These are phyloP conservation scores for Leucophenga maculata DNA, from an alignment of 2,888 invertebrate species.

Conservation along the genomic window DNA sequence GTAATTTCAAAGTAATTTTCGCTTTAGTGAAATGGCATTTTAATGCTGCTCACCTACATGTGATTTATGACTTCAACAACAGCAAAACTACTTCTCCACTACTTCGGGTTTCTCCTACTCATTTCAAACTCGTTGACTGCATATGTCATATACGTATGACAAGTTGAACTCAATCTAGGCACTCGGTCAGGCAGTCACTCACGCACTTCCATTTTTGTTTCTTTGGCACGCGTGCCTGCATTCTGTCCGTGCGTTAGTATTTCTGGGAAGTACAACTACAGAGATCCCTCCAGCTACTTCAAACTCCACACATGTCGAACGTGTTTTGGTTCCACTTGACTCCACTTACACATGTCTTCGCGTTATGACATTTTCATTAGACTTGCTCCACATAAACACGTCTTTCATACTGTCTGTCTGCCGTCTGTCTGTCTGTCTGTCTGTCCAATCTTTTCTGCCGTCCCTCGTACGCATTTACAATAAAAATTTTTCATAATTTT, in stretches of 20 bases:
- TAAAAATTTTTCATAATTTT: conserved; percentile 63
- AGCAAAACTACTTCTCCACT: not conserved
- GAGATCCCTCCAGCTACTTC: conserved; percentile 24
- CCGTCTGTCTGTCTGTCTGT: conserved; percentile 34
- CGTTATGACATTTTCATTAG: conserved; percentile 60
- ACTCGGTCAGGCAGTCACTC: not conserved
- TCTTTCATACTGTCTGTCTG: conserved; percentile 26
- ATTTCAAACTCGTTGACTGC: not conserved
- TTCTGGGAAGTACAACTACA: conserved; percentile 11
- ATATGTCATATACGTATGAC: conserved; percentile 45
- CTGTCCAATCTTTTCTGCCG: not conserved
- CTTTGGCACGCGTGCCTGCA: conserved; percentile 18
- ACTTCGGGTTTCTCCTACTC: not conserved
- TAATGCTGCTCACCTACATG: conserved; percentile 51
- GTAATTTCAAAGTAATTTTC: conserved; percentile 52
- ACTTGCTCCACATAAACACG: conserved; percentile 50
- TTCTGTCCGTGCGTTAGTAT: not conserved
- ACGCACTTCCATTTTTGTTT: conserved; percentile 12
- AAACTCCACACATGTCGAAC: conserved; percentile 41
- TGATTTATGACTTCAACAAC: conserved; percentile 44
- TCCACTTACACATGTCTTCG: conserved; percentile 34
- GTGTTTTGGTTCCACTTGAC: conserved; percentile 48
- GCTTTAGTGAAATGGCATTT: conserved; percentile 36
- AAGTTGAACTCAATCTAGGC: not conserved
- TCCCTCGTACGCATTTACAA: conserved; percentile 25